Evolutionary conservation across 2,797 vertebrate genomes (phyloP).

Genomic region (Rhynchonycteris naso): DNA sequence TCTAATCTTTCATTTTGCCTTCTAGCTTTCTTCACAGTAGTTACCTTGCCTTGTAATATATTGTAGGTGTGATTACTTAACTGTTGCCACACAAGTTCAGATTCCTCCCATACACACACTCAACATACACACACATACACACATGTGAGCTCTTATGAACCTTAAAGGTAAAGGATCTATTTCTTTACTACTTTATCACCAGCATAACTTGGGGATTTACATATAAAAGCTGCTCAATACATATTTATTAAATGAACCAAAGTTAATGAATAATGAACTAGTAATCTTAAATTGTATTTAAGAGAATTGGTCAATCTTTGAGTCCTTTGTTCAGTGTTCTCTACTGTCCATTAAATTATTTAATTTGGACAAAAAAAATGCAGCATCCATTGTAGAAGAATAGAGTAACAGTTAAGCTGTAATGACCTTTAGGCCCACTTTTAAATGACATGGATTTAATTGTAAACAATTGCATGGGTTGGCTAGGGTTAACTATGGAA

Average conservation of each 20-base stretch:
- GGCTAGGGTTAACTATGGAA: conserved; percentile 20
- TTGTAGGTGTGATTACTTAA: neutral
- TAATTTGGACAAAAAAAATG: neutral
- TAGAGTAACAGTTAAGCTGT: neutral
- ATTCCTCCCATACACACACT: neutral
- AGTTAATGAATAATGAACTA: neutral
- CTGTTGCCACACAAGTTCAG: neutral
- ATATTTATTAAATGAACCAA: neutral
- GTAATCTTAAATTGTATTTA: neutral
- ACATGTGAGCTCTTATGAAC: neutral
- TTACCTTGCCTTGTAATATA: neutral
- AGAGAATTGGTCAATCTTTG: neutral
- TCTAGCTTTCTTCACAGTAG: neutral
- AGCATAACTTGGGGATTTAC: neutral
- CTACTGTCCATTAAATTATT: neutral
- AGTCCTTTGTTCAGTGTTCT: neutral
- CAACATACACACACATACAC: neutral
- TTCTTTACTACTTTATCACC: neutral
- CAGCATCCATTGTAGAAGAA: neutral
- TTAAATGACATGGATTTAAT: conserved; percentile 6
- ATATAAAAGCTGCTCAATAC: neutral
- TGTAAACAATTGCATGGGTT: neutral
- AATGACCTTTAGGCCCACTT: neutral
- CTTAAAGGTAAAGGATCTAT: neutral
- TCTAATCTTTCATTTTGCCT: neutral